Evolutionary conservation across 2,113 vertebrate species (phyloP).

Genomic region (Petrocephalus zakoni): DNA sequence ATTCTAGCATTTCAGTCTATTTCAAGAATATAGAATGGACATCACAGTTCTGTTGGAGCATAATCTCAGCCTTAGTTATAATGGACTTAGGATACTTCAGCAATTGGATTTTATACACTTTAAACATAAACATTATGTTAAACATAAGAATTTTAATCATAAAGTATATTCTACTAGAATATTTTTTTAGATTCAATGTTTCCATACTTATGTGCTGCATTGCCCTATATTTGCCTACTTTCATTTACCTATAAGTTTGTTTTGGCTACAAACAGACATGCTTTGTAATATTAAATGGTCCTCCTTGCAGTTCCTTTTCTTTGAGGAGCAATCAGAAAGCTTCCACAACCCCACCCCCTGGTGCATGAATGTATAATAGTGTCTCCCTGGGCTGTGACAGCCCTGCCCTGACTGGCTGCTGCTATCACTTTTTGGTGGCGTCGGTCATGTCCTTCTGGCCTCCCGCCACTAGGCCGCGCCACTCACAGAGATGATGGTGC

Average conservation of each 20-base stretch:
- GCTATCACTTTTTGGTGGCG: background rate
- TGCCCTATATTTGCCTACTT: background rate
- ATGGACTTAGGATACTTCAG: background rate
- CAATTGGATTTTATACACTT: background rate
- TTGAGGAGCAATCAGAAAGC: background rate
- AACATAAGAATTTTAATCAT: background rate
- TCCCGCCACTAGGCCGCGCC: background rate
- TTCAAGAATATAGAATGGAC: background rate
- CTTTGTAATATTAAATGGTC: background rate
- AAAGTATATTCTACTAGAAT: background rate
- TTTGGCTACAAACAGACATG: background rate
- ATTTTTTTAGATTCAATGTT: background rate
- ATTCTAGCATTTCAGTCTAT: background rate
- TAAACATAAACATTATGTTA: too few species aligned
- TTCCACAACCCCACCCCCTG: background rate
- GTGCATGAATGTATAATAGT: background rate
- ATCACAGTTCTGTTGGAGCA: background rate
- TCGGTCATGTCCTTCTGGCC: background rate
- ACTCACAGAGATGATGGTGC: constrained; percentile 75
- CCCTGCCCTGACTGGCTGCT: background rate
- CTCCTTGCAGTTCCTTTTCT: background rate
- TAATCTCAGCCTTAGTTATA: background rate
- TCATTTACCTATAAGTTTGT: background rate
- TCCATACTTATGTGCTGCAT: background rate
- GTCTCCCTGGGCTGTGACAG: background rate